These are phyloP conservation scores for Hyperoplus immaculatus DNA, from an alignment of 2,797 vertebrate genomes.

Conservation along the genomic window DNA sequence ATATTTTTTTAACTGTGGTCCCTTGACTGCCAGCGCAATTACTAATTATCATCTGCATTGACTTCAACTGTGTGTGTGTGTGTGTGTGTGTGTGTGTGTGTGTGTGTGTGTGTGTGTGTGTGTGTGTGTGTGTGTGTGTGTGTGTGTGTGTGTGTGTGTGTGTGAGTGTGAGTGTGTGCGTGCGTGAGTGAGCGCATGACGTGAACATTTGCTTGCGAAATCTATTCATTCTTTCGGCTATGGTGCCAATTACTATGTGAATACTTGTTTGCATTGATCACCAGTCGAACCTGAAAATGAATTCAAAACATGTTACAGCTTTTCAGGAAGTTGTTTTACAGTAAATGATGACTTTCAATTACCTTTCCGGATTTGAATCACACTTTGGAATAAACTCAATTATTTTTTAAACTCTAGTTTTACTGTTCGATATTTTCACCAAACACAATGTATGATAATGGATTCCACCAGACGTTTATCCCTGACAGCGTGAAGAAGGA, in stretches of 20 bases:
- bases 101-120: too few species aligned
- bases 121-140: not conserved
- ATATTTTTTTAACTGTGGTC: conserved; percentile 4
- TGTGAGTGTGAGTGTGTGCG: not conserved
- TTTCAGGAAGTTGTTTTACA: conserved; percentile 70
- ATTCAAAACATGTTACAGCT: conserved; percentile 20
- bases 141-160: not conserved
- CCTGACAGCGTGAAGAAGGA: not conserved
- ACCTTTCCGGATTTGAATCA: conserved; percentile 47
- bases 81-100: not conserved
- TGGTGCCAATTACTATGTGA: conserved; percentile 49
- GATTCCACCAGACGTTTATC: not conserved
- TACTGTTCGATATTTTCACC: not conserved
- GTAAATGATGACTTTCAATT: conserved; percentile 30
- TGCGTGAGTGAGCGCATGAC: not conserved
- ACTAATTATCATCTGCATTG: conserved; percentile 24
- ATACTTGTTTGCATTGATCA: conserved; percentile 20
- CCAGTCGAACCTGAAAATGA: conserved; percentile 19
- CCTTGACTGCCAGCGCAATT: not conserved
- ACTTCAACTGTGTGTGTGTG: conserved; percentile 28
- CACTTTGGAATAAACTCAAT: conserved; percentile 75
- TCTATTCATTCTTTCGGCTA: conserved; percentile 54
- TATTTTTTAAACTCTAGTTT: conserved; percentile 39
- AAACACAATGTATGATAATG: not conserved
- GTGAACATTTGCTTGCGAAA: conserved; percentile 35